These are phyloP conservation scores for Mythimna loreyi DNA, from an alignment of 2,888 invertebrate species.

Conservation along the genomic window DNA sequence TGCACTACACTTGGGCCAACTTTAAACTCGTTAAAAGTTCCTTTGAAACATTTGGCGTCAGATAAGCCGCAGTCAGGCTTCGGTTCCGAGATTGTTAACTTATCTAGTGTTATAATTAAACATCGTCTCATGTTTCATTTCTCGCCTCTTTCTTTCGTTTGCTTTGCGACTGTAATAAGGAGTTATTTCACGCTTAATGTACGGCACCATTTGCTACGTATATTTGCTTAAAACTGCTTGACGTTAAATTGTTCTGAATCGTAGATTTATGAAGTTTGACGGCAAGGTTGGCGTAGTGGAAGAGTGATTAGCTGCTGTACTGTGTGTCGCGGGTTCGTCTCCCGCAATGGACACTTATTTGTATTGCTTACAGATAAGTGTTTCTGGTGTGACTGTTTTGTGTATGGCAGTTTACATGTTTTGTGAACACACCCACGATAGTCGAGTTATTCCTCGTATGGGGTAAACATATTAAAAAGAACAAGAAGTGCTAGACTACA, in stretches of 20 bases:
- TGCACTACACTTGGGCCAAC: conserved; percentile 89
- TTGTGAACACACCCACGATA: no score
- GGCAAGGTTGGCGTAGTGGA: no score
- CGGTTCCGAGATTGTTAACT: conserved; percentile 88
- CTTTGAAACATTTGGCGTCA: conserved; percentile 90
- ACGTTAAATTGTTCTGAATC: neutral
- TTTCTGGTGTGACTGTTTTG: no score
- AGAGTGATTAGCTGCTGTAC: no score
- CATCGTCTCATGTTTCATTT: conserved; percentile 76
- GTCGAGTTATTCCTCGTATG: no score
- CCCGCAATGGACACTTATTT: no score
- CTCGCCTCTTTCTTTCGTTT: conserved; percentile 64
- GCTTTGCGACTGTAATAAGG: conserved; percentile 42
- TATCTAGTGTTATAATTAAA: conserved; percentile 89
- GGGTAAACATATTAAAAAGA: no score
- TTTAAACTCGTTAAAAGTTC: conserved; percentile 91
- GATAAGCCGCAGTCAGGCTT: conserved; percentile 90
- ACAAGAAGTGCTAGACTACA: neutral
- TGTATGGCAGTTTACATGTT: no score
- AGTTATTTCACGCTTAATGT: conserved; percentile 45
- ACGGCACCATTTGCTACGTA: conserved; percentile 5
- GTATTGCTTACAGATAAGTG: no score
- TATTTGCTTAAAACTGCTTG: conserved; percentile 26
- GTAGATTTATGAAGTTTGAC: neutral
- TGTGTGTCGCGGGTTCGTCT: no score